Percentiles rank a stretch among this genome's conserved stretches.
Conservation (phyloP, 2,797 vertebrate genomes). For the Cuniculus paca region DNA sequence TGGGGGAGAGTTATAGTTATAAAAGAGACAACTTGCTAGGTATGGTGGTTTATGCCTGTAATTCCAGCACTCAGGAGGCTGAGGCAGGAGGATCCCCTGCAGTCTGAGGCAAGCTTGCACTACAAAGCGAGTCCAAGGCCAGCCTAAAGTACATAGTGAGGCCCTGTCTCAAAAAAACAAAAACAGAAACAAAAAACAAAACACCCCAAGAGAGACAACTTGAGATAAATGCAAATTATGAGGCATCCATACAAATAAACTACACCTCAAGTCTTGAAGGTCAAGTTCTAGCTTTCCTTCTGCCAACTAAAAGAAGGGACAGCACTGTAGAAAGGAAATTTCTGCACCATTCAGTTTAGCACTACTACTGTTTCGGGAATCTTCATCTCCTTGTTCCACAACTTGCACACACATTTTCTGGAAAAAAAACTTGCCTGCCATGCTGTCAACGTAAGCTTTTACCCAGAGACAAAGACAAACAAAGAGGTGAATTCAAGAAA, state of each 20-base stretch:
- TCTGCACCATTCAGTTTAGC: not conserved
- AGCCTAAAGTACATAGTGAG: not conserved
- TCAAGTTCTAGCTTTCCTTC: conserved; percentile 7
- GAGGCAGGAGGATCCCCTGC: not conserved
- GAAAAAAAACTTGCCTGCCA: not conserved
- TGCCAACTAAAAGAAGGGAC: not conserved
- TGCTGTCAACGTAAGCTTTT: not conserved
- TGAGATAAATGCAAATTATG: conserved; percentile 20
- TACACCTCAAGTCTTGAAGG: not conserved
- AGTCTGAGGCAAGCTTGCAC: too few species aligned
- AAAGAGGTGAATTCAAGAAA: conserved; percentile 29
- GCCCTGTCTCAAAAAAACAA: not conserved
- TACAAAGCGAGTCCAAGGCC: not conserved
- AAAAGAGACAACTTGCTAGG: not conserved
- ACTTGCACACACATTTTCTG: not conserved
- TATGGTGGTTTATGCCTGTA: not conserved
- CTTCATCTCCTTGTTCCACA: not conserved
- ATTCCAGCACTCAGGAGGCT: not conserved
- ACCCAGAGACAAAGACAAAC: not conserved
- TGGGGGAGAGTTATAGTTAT: not conserved
- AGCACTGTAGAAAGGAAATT: not conserved
- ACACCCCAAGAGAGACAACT: not conserved
- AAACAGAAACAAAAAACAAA: not conserved
- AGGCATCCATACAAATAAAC: not conserved
- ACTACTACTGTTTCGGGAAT: not conserved